Evolutionary conservation across 2,797 vertebrate species (phyloP).

Genomic region (Semaprochilodus insignis): DNA sequence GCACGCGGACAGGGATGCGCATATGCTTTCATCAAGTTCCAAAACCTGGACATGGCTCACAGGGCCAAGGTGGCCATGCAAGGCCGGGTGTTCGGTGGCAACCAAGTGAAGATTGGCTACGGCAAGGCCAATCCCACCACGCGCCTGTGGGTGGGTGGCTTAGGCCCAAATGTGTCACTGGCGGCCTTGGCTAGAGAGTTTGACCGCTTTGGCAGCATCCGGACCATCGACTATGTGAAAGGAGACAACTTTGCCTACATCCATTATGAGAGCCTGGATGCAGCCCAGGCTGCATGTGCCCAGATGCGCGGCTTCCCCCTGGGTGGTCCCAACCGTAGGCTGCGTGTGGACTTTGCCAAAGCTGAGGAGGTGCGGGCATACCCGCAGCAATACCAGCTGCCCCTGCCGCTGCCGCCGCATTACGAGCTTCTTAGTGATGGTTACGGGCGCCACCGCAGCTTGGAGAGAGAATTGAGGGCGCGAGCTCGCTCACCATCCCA

Average conservation of each 20-base stretch:
- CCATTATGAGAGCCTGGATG: conserved; percentile 96
- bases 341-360: conserved; percentile 96
- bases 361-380: conserved; percentile 91
- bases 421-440: conserved; percentile 88
- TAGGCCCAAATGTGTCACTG: conserved; percentile 90
- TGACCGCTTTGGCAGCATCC: conserved; percentile 95
- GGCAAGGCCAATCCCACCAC: conserved; percentile 97
- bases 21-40: conserved; percentile 97
- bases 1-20: conserved; percentile 90
- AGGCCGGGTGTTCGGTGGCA: conserved; percentile 89
- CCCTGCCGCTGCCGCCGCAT: conserved; percentile 81
- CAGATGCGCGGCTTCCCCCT: conserved; percentile 97
- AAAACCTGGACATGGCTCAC: conserved; percentile 98
- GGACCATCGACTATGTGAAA: conserved; percentile 96
- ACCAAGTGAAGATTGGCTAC: conserved; percentile 95
- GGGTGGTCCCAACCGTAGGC: conserved; percentile 88
- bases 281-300: conserved; percentile 92
- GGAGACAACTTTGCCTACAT: conserved; percentile 97
- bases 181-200: conserved; percentile 94
- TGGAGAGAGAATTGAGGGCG: conserved; percentile 88
- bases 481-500: conserved; percentile 88
- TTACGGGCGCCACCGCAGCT: conserved; percentile 86
- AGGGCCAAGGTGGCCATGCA: conserved; percentile 97
- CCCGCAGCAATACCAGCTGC: conserved; percentile 86
- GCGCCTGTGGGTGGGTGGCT: conserved; percentile 94